Percentiles rank a stretch among this genome's conserved stretches.
Conservation (phyloP, 2,113 vertebrate genomes). For the Maccullochella peelii region DNA sequence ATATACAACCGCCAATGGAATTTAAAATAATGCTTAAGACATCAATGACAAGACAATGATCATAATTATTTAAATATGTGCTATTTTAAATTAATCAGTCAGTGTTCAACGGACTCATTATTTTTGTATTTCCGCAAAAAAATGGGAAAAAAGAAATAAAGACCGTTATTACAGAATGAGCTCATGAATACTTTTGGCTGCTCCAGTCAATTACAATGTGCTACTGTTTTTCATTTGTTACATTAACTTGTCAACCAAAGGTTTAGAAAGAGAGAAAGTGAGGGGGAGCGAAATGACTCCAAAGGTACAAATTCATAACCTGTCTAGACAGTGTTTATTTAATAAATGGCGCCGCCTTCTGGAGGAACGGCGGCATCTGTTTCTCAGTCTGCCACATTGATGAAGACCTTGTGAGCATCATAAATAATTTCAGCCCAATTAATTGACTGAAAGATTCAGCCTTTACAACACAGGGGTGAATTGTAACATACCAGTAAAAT, state of each 20-base stretch:
- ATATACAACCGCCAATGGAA: background rate
- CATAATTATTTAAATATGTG: background rate
- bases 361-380: conserved; percentile 37
- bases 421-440: conserved; percentile 27
- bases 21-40: background rate
- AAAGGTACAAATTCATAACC: conserved; percentile 49
- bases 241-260: conserved; percentile 37
- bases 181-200: background rate
- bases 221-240: background rate
- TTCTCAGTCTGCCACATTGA: background rate
- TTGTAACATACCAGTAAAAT: background rate
- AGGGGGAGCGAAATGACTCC: conserved; percentile 15
- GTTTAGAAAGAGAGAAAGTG: conserved; percentile 33
- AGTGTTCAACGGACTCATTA: background rate
- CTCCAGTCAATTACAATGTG: background rate
- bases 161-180: background rate
- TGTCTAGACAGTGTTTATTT: conserved; percentile 69
- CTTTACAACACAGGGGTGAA: background rate
- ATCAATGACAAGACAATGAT: too few species aligned
- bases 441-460: background rate
- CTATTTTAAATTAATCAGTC: background rate
- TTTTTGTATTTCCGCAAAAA: background rate
- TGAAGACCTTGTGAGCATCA: background rate
- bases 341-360: conserved; percentile 79
- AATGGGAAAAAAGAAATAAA: background rate